Percentiles rank a stretch among this genome's conserved stretches.
Evolutionary conservation across 2,113 vertebrate species (phyloP).

Genomic region (Rhea pennata): DNA sequence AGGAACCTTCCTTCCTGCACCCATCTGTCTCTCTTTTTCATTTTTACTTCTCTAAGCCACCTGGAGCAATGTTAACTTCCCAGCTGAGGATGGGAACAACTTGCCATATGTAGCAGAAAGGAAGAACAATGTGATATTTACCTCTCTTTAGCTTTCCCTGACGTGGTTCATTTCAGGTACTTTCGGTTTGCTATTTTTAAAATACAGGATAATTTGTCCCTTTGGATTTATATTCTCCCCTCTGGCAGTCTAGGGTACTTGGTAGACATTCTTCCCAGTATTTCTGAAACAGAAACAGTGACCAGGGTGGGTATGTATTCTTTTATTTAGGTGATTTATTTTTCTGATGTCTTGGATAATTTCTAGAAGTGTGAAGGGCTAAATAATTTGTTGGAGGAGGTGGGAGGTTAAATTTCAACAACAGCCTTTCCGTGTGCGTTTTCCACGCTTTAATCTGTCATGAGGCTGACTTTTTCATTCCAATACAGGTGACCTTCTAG

Average conservation of each 20-base stretch:
- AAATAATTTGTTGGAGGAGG: neutral
- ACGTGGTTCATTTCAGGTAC: neutral
- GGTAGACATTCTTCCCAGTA: neutral
- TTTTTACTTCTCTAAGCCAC: neutral
- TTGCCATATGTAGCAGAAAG: neutral
- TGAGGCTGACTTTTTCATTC: neutral
- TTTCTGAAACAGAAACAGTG: neutral
- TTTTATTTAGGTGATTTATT: neutral
- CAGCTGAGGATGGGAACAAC: neutral
- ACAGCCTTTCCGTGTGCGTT: neutral
- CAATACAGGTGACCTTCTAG: no score
- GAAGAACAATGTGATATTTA: neutral
- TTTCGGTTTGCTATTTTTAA: neutral
- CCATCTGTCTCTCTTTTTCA: neutral
- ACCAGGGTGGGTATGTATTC: neutral
- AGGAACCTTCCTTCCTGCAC: neutral
- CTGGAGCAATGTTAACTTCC: neutral
- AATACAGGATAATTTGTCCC: neutral
- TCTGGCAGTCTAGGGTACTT: neutral
- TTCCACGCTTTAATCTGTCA: neutral
- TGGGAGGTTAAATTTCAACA: neutral
- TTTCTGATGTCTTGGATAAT: neutral
- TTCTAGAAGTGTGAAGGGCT: neutral
- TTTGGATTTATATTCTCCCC: neutral
- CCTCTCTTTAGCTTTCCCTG: neutral